Conservation (phyloP, 1,140 invertebrate genomes). For the Drosophila kikkawai region DNA sequence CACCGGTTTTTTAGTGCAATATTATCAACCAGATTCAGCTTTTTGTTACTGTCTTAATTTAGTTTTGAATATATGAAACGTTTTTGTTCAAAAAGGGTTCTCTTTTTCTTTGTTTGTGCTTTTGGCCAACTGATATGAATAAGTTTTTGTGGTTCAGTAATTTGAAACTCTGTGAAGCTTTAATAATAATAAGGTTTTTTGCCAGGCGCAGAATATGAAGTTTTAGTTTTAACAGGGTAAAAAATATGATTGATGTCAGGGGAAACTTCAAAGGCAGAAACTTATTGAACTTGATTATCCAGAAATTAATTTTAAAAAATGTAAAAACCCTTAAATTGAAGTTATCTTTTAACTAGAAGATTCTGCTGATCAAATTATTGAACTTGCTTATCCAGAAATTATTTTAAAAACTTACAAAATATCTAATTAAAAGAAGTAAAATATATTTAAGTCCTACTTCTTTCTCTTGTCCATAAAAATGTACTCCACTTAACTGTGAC, state of each 20-base stretch:
- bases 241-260: constrained; percentile 8
- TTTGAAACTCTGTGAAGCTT: not conserved
- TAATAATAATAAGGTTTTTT: not conserved
- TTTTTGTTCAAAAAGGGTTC: not conserved
- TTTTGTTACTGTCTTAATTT: constrained; percentile 22
- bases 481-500: constrained; percentile 6
- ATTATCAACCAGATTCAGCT: constrained; percentile 8
- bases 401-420: too few species aligned
- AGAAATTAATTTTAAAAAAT: not conserved
- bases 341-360: too few species aligned
- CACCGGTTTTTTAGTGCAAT: not conserved
- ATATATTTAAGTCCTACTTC: not conserved
- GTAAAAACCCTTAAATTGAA: too few species aligned
- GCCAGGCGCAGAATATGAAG: not conserved
- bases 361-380: too few species aligned
- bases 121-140: constrained; percentile 5
- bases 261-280: not conserved
- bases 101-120: not conserved
- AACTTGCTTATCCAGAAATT: too few species aligned
- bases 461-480: not conserved
- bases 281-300: not conserved
- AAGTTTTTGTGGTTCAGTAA: constrained; percentile 16
- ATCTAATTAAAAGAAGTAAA: not conserved
- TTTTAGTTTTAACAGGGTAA: not conserved
- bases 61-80: constrained; percentile 9